phyloP scores from a whole-genome alignment of 2,113 vertebrate genomes.

The Bambusicola thoracicus region DNA sequence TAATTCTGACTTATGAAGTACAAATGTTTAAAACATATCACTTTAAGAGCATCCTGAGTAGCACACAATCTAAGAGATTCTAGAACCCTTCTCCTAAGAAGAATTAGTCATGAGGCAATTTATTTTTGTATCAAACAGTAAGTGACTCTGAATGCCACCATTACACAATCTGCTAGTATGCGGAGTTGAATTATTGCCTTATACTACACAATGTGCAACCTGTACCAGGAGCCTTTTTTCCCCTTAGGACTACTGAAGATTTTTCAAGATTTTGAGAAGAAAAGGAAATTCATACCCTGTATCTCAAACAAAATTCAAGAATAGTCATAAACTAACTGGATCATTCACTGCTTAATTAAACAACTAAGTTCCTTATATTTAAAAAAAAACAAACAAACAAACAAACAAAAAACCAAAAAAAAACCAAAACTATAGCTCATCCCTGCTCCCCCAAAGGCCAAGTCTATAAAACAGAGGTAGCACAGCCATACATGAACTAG shows the following conservation, averaged over 20 bases:
- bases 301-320: background rate
- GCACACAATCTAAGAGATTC: background rate
- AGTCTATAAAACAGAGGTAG: background rate
- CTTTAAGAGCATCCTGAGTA: slow-evolving; percentile 11
- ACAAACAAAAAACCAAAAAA: no score
- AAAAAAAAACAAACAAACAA: background rate
- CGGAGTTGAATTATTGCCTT: background rate
- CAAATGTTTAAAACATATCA: slow-evolving; percentile 16
- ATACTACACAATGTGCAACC: background rate
- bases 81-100: background rate
- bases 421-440: background rate
- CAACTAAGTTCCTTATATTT: background rate
- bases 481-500: background rate
- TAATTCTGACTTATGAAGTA: slow-evolving; percentile 2
- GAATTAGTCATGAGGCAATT: background rate
- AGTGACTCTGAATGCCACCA: background rate
- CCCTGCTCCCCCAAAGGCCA: background rate
- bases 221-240: background rate
- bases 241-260: background rate
- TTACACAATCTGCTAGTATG: background rate
- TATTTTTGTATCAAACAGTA: slow-evolving; percentile 25
- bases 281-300: background rate
- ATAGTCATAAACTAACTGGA: background rate
- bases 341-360: background rate
- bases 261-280: background rate